Percentiles rank a stretch among this genome's conserved stretches.
Evolutionary conservation across 2,888 invertebrate species (phyloP).

Genomic region (Calameuta idolon): DNA sequence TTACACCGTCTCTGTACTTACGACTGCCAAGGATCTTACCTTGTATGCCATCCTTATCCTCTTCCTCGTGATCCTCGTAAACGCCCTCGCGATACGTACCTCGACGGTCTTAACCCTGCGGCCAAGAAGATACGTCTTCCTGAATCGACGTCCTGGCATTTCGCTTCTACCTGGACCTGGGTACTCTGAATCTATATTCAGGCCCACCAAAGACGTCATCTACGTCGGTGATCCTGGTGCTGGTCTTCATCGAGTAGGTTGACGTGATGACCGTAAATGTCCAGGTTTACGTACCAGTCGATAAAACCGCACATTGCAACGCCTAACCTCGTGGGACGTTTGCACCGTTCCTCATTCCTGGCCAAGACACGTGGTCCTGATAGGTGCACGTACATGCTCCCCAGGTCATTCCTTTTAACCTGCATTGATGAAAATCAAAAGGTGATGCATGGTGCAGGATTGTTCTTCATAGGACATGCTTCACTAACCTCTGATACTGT

Average conservation of each 20-base stretch:
- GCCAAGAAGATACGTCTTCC: neutral
- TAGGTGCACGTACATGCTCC: neutral
- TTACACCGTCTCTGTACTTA: neutral
- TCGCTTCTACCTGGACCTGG: neutral
- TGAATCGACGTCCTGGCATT: neutral
- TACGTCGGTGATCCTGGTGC: neutral
- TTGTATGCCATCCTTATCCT: neutral
- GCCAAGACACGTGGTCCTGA: neutral
- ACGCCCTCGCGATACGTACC: neutral
- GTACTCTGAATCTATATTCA: neutral
- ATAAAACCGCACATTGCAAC: neutral
- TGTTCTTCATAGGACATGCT: neutral
- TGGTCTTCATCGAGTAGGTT: slow-evolving; percentile 3
- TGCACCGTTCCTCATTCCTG: slow-evolving; percentile 13
- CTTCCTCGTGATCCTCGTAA: neutral
- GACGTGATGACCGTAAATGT: neutral
- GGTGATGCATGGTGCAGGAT: neutral
- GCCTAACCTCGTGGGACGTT: neutral
- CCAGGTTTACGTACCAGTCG: neutral
- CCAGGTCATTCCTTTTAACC: neutral
- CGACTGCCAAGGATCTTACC: neutral
- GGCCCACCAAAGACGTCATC: neutral
- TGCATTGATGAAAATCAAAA: neutral
- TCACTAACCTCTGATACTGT: neutral
- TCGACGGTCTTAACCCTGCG: neutral